These are phyloP conservation scores for Rostratula benghalensis DNA, from an alignment of 2,113 vertebrate genomes.

Conservation along the genomic window DNA sequence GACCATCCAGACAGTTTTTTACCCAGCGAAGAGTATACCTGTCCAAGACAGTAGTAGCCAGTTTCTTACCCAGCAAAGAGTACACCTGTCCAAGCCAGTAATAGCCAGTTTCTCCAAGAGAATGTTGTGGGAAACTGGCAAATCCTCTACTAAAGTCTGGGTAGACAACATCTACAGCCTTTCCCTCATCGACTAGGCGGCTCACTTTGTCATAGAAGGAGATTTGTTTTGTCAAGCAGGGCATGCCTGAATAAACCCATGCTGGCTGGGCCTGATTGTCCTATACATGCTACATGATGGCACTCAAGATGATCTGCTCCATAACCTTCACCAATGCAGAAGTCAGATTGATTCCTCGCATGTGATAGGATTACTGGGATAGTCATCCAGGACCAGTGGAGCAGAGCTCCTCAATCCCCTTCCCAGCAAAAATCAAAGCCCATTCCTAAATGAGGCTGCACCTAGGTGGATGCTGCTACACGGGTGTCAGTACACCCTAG, in stretches of 20 bases:
- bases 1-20: neutral
- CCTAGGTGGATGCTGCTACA: neutral
- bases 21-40: neutral
- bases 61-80: neutral
- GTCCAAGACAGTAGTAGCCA: neutral
- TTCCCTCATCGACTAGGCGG: neutral
- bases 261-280: neutral
- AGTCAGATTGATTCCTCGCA: neutral
- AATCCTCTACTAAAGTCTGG: neutral
- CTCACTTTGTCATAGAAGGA: neutral
- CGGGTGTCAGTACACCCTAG: neutral
- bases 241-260: neutral
- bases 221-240: neutral
- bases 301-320: neutral
- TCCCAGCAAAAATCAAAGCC: neutral
- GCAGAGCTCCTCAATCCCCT: neutral
- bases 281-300: neutral
- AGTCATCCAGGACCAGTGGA: neutral
- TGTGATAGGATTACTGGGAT: neutral
- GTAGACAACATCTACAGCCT: neutral
- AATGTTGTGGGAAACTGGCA: neutral
- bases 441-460: neutral
- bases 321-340: neutral
- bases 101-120: neutral
- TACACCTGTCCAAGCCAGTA: neutral